Base-by-base conservation (phyloP, 2,113 vertebrate species). In the Pipa parva region DNA sequence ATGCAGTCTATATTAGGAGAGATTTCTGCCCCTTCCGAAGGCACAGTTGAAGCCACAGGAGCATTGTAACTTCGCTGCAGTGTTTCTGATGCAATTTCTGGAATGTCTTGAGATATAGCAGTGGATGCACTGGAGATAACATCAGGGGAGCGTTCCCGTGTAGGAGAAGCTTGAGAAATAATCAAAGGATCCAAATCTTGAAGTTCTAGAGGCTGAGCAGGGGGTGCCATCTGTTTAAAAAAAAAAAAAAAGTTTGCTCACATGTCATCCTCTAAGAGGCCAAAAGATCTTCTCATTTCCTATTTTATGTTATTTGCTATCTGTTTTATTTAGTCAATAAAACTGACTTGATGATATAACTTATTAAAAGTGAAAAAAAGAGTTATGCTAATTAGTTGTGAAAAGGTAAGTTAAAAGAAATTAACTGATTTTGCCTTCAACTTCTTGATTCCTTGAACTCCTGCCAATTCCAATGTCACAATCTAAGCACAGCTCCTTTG, bases 71-170 rank as follows among this genome's bases (percentile, higher is more conserved):
- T 86, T 39, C 92, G 89, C 52, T 90, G 90, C 71, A 97, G 73
- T 0, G 93, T 92, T 84, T 98, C 95, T 0, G 97, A 95, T 0
- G 97, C 94, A 0, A 99, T 97, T 81, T 98, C 97, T 0, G 97
- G 95, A 76, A 97, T 98, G 28, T 97, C 96, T 73, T 97, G 95
- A 22, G 96, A 93, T 82, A 98, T 85, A 75, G 90, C 94, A 1
- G 96, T 97, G 57, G 97, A 99, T 60, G 95, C 96, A 0, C 96
- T 99, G 48, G 97, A 99, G 76, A 99, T 98, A 72, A 99, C 97
- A 0, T 99, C 97, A 0, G 97, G 97, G 1, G 97, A 99, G 45
- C 97, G 95, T 22, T 93, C 91, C 0, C 95, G 87, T 17, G 94
- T 97, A 0, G 95, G 96, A 13, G 96, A 99, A 8, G 92, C 83